phyloP scores from a whole-genome alignment of 2,113 vertebrate genomes.

The Thamnaconus septentrionalis region DNA sequence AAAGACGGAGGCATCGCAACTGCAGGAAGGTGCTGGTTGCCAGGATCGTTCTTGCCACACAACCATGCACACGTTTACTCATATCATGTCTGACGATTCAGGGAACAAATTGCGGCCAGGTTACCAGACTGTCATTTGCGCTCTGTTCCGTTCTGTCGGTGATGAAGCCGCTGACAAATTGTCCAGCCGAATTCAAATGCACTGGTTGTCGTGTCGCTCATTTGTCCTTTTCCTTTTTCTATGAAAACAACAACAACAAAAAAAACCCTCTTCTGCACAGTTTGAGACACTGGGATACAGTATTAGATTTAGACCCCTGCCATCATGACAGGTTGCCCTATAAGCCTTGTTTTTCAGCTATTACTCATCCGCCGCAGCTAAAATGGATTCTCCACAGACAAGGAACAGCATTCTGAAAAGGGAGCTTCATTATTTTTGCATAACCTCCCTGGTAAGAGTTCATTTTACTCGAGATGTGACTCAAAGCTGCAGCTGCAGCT shows the following conservation, averaged over 20 bases:
- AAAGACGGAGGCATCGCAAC: no score
- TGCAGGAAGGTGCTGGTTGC: no score
- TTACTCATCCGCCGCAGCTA: slow-evolving; percentile 7
- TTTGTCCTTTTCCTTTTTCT: background rate
- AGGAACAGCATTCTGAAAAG: slow-evolving; percentile 6
- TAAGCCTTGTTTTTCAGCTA: background rate
- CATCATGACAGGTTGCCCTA: slow-evolving; percentile 11
- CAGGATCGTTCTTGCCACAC: no score
- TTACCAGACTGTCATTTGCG: no score
- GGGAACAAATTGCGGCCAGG: no score
- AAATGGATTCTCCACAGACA: no score
- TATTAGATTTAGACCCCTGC: slow-evolving; percentile 23
- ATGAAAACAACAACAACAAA: no score
- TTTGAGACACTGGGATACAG: slow-evolving; percentile 1
- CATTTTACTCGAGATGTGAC: slow-evolving; percentile 2
- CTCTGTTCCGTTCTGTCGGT: no score
- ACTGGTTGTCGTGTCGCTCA: slow-evolving; percentile 22
- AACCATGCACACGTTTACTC: no score
- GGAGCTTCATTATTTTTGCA: slow-evolving; percentile 1
- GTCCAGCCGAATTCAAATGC: no score
- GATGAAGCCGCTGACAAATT: no score
- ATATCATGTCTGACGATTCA: no score
- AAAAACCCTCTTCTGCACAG: background rate
- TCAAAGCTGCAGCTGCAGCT: background rate
- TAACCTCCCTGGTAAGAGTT: slow-evolving; percentile 15